Evolutionary conservation across 2,888 invertebrate species (phyloP).

Genomic region (Agriopis leucophaearia): DNA sequence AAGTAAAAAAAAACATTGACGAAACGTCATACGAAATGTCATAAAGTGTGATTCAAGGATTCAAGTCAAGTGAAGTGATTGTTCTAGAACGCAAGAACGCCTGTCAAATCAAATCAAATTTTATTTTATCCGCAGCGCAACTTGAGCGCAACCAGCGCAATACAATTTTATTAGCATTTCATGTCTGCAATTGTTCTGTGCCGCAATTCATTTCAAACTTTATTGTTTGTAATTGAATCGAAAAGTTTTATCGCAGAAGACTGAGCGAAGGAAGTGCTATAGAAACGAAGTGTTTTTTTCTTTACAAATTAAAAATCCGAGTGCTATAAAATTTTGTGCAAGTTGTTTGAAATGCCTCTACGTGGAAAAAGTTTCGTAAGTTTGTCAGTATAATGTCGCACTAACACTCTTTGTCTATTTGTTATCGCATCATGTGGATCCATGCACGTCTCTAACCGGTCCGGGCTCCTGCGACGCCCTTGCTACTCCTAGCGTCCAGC

Average conservation of each 20-base stretch:
- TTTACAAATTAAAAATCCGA: neutral
- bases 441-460: slow-evolving; percentile 57
- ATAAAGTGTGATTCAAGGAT: too few species aligned
- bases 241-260: neutral
- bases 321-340: slow-evolving; percentile 23
- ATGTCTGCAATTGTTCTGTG: neutral
- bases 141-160: neutral
- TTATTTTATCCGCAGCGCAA: slow-evolving; percentile 42
- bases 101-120: slow-evolving; percentile 54
- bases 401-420: slow-evolving; percentile 38
- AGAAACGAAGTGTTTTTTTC: slow-evolving; percentile 8
- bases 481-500: slow-evolving; percentile 46
- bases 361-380: slow-evolving; percentile 80
- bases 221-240: neutral
- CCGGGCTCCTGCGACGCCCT: slow-evolving; percentile 51
- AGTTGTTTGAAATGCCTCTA: slow-evolving; percentile 74
- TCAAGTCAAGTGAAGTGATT: slow-evolving; percentile 54
- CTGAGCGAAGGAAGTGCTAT: neutral
- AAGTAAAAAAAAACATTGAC: too few species aligned
- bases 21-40: neutral
- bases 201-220: slow-evolving; percentile 38
- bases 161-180: neutral
- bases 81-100: slow-evolving; percentile 66
- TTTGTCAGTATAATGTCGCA: slow-evolving; percentile 47
- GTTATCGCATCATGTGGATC: slow-evolving; percentile 48